phyloP scores from a whole-genome alignment of 1,140 invertebrate species.

The Acromyrmex charruanus region DNA sequence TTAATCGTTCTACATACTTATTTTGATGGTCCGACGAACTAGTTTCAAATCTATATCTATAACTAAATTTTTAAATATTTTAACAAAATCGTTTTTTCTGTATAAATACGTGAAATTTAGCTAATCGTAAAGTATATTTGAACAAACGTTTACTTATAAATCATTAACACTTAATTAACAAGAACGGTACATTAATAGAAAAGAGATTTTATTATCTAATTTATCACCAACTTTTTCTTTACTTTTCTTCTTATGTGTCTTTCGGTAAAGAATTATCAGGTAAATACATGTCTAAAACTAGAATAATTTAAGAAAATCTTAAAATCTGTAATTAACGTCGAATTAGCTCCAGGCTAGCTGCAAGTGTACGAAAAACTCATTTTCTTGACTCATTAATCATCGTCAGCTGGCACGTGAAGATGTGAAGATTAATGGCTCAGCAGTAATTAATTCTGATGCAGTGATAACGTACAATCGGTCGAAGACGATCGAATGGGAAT shows the following conservation, averaged over 20 bases:
- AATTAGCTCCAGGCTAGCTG: neutral
- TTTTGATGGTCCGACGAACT: no score
- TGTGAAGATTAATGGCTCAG: conserved; percentile 39
- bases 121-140: neutral
- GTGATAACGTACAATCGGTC: conserved; percentile 15
- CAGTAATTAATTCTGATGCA: conserved; percentile 36
- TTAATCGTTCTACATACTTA: no score
- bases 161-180: neutral
- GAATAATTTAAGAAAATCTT: neutral
- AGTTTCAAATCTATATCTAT: no score
- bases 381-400: conserved; percentile 37
- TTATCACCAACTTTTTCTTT: neutral
- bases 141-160: neutral
- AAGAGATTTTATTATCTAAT: neutral
- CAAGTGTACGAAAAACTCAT: conserved; percentile 14
- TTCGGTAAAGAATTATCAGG: neutral
- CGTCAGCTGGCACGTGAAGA: conserved; percentile 28
- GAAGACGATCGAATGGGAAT: conserved; percentile 32
- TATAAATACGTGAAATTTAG: neutral
- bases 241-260: neutral
- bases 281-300: neutral
- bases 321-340: conserved; percentile 17
- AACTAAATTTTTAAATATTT: no score
- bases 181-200: neutral
- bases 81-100: no score